phyloP scores from a whole-genome alignment of 2,888 invertebrate species.

The Meiosimyza decipiens region DNA sequence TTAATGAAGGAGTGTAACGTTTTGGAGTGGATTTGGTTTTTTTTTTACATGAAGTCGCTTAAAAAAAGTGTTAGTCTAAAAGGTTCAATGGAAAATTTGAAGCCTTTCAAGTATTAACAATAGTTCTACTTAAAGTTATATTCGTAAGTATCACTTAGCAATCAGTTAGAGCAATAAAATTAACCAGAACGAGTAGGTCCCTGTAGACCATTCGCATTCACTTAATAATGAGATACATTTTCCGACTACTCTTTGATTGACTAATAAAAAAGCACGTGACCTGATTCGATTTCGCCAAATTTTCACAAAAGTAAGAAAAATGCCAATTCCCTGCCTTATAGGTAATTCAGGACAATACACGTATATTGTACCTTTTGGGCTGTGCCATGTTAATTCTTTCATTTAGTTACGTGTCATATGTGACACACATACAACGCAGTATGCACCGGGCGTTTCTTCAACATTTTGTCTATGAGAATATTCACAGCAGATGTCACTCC shows the following conservation, averaged over 20 bases:
- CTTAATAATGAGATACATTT: slow-evolving; percentile 52
- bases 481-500: slow-evolving; percentile 43
- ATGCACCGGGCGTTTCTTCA: slow-evolving; percentile 2
- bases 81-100: too few species aligned
- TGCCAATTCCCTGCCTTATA: neutral
- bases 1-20: too few species aligned
- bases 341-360: slow-evolving; percentile 31
- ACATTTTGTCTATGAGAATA: slow-evolving; percentile 28
- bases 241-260: slow-evolving; percentile 60
- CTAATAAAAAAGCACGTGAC: slow-evolving; percentile 64
- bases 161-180: slow-evolving; percentile 32
- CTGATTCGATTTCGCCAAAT: slow-evolving; percentile 46
- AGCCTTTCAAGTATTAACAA: neutral
- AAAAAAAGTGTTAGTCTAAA: too few species aligned
- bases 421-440: slow-evolving; percentile 56
- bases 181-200: slow-evolving; percentile 35
- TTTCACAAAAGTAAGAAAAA: slow-evolving; percentile 3
- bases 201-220: slow-evolving; percentile 26
- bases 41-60: too few species aligned
- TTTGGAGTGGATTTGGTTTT: too few species aligned
- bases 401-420: slow-evolving; percentile 53
- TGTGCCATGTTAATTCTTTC: slow-evolving; percentile 46
- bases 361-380: neutral
- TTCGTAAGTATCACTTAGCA: slow-evolving; percentile 39
- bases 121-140: neutral